Base-by-base conservation (phyloP, 2,888 invertebrate genomes). In the Maniola hyperantus region DNA sequence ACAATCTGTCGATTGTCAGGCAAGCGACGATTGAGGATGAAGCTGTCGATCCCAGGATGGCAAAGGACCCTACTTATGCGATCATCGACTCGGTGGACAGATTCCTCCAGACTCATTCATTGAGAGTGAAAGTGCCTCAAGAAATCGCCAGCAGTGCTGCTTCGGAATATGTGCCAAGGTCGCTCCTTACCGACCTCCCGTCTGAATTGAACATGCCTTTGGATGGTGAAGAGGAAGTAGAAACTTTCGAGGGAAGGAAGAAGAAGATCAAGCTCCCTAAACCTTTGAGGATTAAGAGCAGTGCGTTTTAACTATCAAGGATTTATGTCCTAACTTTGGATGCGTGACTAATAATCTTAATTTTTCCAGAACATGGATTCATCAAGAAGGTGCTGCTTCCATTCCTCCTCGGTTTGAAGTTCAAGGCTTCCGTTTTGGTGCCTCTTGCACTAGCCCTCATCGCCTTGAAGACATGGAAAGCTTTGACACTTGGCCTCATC, bases 381-480 rank as follows among this genome's bases (percentile, higher is more conserved):
- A 95, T 97, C 72, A 96, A 96, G 91, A 97, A 97, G 88, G 95
- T 97, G 61, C 93, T 97, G 81, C 94, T 97, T 76, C 97, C 97
- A 54, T 97, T 97, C 94, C 93, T 97, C 66, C 91, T 97, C 75
- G 97, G 97, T 71, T 91, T 97, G 72, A 97, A 97, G 85, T 96
- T 97, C 93, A 97, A 97, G 88, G 95, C 97, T 60, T 96, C 97
- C 20, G 96, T 97, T 39, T 85, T 97, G 76, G 96, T 97, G 51
- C 97, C 97, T 0, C 85, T 97, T 70, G 96, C 96, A 13, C 92
- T 97, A 66, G 96, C 96, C 44, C 89, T 97, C 67, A 97, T 97
- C 78, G 97, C 97, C 0, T 91, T 97, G 66, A 97, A 97, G 87
- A 97, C 97, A 15, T 97, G 97, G 97, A 97, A 97, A 85, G 97